Percentiles rank a stretch among this genome's conserved stretches.
These are phyloP conservation scores for Brachionus asplanchnoidis DNA, from an alignment of 1,140 invertebrate genomes.

Conservation along the genomic window DNA sequence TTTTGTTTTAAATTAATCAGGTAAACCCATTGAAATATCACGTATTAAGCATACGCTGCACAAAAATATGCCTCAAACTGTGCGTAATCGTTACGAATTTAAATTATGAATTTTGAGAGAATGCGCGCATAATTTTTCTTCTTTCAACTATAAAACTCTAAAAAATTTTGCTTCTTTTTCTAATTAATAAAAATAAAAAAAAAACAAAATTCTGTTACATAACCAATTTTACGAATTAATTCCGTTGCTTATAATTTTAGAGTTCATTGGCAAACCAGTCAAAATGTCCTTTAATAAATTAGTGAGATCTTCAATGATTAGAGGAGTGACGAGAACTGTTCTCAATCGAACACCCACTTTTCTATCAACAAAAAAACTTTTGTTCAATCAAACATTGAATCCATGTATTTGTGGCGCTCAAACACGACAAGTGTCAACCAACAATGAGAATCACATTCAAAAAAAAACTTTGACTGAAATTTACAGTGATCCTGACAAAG, in stretches of 20 bases:
- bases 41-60: background rate
- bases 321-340: background rate
- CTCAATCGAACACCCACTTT: background rate
- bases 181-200: no score
- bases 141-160: background rate
- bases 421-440: background rate
- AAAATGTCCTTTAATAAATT: background rate
- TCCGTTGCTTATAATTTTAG: background rate
- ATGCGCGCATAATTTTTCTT: background rate
- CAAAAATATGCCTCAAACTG: background rate
- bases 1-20: background rate
- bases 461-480: background rate
- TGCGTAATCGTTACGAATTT: background rate
- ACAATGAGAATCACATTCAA: background rate
- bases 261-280: background rate
- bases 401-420: background rate
- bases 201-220: background rate
- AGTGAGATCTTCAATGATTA: background rate
- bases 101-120: background rate
- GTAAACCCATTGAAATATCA: background rate
- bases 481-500: constrained; percentile 62
- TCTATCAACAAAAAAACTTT: background rate
- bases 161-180: background rate
- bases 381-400: background rate
- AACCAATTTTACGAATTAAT: background rate